These are phyloP conservation scores for Pseudorhiza aurosa DNA, from an alignment of 30 jellyfish, hydroid and myxozoan species.

Conservation along the genomic window DNA sequence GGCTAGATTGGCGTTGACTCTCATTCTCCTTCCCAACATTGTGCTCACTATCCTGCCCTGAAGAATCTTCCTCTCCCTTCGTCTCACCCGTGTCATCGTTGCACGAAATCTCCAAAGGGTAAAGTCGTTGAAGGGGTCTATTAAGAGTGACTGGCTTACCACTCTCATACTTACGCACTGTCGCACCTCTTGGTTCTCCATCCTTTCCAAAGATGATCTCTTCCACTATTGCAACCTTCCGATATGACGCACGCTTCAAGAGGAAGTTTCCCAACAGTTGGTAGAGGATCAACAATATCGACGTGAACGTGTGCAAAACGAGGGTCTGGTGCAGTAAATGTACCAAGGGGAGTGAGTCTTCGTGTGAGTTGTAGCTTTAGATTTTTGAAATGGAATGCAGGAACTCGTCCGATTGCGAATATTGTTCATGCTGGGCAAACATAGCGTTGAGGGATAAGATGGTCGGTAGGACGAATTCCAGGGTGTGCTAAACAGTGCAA, in stretches of 20 bases:
- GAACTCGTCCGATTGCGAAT: constrained; percentile 14
- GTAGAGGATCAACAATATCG: constrained; percentile 17
- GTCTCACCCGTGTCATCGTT: too few relatives aligned
- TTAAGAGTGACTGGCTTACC: constrained; percentile 1
- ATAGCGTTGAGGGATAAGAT: constrained; percentile 3
- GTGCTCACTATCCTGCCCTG: not conserved
- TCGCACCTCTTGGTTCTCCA: constrained; percentile 47
- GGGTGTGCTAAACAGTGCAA: constrained; percentile 25
- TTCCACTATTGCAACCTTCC: constrained; percentile 30
- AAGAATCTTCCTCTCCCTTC: too few relatives aligned
- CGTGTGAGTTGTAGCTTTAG: not conserved
- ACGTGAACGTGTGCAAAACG: constrained; percentile 8
- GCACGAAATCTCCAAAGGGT: constrained; percentile 28
- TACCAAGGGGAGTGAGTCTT: constrained; percentile 3
- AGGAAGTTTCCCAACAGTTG: too few relatives aligned
- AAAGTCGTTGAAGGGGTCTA: constrained; percentile 14
- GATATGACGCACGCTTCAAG: too few relatives aligned
- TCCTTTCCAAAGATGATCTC: constrained; percentile 16
- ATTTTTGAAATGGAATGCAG: constrained; percentile 1
- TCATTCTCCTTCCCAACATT: not conserved
- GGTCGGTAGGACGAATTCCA: constrained; percentile 4
- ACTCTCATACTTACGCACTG: constrained; percentile 5
- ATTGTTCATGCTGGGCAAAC: constrained; percentile 2
- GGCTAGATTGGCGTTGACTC: not conserved
- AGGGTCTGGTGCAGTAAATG: constrained; percentile 18